phyloP scores from a whole-genome alignment of 2,888 invertebrate genomes.

The Eulithis prunata region DNA sequence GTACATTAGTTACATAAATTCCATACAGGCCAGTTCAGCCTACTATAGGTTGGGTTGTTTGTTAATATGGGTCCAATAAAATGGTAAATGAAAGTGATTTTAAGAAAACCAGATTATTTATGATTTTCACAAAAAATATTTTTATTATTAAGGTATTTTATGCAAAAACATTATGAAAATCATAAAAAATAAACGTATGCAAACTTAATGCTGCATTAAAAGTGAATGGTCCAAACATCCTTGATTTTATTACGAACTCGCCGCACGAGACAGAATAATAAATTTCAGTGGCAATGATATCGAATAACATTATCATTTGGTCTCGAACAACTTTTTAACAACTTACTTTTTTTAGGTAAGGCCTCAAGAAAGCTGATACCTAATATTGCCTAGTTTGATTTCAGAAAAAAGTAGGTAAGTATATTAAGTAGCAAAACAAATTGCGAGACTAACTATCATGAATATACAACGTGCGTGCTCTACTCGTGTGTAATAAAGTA shows the following conservation, averaged over 20 bases:
- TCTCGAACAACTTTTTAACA: background rate
- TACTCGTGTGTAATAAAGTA: slow-evolving; percentile 9
- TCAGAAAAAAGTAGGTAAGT: too few species aligned
- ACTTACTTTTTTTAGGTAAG: background rate
- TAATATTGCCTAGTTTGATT: too few species aligned
- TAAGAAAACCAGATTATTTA: too few species aligned
- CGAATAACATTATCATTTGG: slow-evolving; percentile 12
- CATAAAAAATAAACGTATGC: background rate
- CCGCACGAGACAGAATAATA: slow-evolving; percentile 22
- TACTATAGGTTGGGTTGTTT: too few species aligned
- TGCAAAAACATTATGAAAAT: too few species aligned
- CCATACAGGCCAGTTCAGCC: too few species aligned
- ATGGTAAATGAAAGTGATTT: too few species aligned
- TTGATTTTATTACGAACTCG: slow-evolving; percentile 27
- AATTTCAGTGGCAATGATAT: slow-evolving; percentile 11
- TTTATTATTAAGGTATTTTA: too few species aligned
- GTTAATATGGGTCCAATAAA: too few species aligned
- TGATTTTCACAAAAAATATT: too few species aligned
- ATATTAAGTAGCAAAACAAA: background rate
- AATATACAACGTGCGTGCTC: slow-evolving; percentile 5
- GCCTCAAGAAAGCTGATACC: background rate
- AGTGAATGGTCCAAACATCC: slow-evolving; percentile 33
- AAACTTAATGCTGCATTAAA: slow-evolving; percentile 26
- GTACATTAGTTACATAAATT: background rate
- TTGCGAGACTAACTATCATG: slow-evolving; percentile 8